Percentiles rank a stretch among this genome's conserved stretches.
phyloP scores from a whole-genome alignment of 2,888 invertebrate species.

The Thyatira batis region DNA sequence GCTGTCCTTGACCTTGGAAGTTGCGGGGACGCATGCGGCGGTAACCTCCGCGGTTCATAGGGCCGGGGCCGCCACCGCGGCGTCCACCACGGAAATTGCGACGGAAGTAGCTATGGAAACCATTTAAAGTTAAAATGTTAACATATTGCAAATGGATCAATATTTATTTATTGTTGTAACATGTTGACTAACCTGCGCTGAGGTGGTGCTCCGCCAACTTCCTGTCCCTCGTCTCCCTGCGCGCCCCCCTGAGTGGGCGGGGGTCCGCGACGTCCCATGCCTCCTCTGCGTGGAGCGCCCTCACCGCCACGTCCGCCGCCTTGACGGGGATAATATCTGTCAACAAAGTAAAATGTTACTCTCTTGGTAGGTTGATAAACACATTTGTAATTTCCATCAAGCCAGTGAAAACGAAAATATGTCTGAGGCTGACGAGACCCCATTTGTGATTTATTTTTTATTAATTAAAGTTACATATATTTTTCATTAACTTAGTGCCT shows the following conservation, averaged over 20 bases:
- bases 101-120: conserved; percentile 85
- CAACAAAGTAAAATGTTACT: too few relatives aligned
- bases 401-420: too few relatives aligned
- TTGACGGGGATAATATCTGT: conserved; percentile 77
- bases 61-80: conserved; percentile 72
- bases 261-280: conserved; percentile 82
- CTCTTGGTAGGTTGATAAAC: too few relatives aligned
- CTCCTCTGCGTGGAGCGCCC: conserved; percentile 83
- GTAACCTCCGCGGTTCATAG: conserved; percentile 72
- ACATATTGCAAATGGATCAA: neutral
- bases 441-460: too few relatives aligned
- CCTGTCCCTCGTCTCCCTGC: conserved; percentile 73
- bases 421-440: too few relatives aligned
- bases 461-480: too few relatives aligned
- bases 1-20: conserved; percentile 49
- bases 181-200: conserved; percentile 65
- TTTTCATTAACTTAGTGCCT: too few relatives aligned
- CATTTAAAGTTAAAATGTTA: neutral
- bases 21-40: conserved; percentile 69
- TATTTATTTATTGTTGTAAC: conserved; percentile 1
- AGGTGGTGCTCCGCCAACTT: conserved; percentile 65
- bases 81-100: conserved; percentile 88
- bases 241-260: conserved; percentile 71
- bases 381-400: too few relatives aligned
- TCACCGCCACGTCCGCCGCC: conserved; percentile 78